Conservation (phyloP, 53 echinoderm and acorn worm genomes). For the Echinarachnius parma region DNA sequence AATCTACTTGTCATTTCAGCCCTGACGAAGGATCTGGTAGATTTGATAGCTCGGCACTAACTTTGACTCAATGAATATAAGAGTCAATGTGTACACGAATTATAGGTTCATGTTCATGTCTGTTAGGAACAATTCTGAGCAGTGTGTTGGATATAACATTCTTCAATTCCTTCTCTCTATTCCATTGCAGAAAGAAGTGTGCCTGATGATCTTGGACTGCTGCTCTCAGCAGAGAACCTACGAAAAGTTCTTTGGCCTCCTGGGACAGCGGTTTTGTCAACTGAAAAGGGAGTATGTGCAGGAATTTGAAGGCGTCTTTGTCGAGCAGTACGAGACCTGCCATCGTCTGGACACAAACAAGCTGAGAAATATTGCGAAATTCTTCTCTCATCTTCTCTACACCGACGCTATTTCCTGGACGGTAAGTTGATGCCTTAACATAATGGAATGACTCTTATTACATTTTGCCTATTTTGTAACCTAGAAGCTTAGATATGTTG, state of each 20-base stretch:
- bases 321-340: conserved; percentile 86
- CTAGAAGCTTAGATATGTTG: too few relatives aligned
- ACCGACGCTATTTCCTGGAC: conserved; percentile 97
- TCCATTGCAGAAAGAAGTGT: conserved; percentile 76
- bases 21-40: too few relatives aligned
- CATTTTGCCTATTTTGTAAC: too few relatives aligned
- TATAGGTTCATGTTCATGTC: too few relatives aligned
- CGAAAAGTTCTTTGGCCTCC: conserved; percentile 95
- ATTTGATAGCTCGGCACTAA: too few relatives aligned
- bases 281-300: conserved; percentile 79
- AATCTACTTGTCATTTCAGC: too few relatives aligned
- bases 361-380: conserved; percentile 88
- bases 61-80: too few relatives aligned
- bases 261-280: conserved; percentile 95
- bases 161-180: neutral
- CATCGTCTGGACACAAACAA: conserved; percentile 95
- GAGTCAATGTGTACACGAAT: too few relatives aligned
- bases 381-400: conserved; percentile 86
- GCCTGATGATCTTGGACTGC: conserved; percentile 94
- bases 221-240: conserved; percentile 97
- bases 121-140: too few relatives aligned
- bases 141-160: neutral
- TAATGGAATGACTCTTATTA: too few relatives aligned
- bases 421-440: too few relatives aligned
- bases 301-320: conserved; percentile 69